A percentile compares a stretch with the other conserved stretches of the same genome.
These are phyloP conservation scores for Atta texana DNA, from an alignment of 1,140 invertebrate genomes.

Conservation along the genomic window DNA sequence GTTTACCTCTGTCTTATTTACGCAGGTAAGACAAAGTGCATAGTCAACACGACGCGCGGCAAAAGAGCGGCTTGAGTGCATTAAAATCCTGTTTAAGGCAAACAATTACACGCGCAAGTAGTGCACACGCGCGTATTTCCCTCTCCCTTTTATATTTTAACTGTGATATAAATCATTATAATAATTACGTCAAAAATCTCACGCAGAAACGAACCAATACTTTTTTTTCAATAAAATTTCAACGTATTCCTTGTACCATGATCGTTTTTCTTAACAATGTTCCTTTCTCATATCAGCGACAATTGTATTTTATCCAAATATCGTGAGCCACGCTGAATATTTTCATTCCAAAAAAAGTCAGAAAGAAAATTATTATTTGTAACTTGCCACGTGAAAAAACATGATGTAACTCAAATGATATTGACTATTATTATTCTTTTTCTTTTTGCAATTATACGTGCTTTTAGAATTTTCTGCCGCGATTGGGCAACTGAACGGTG, in stretches of 20 bases:
- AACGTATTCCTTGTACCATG: not conserved
- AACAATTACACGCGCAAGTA: constrained; percentile 41
- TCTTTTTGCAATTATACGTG: constrained; percentile 29
- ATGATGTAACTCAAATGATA: not conserved
- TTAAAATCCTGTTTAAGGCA: constrained; percentile 68
- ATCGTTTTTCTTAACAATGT: not conserved
- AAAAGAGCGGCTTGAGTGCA: constrained; percentile 64
- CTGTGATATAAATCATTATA: constrained; percentile 39
- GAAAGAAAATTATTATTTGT: not conserved
- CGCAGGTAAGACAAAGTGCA: constrained; percentile 73
- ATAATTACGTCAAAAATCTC: constrained; percentile 33
- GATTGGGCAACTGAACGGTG: constrained; percentile 49
- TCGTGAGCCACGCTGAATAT: not conserved
- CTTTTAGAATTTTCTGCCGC: constrained; percentile 56
- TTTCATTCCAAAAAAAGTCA: not conserved
- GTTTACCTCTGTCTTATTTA: constrained; percentile 64
- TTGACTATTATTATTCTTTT: constrained; percentile 1
- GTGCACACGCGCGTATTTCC: constrained; percentile 4
- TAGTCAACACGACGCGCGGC: constrained; percentile 68
- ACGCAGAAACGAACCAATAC: constrained; percentile 18
- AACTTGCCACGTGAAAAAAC: not conserved
- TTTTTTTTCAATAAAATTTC: constrained; percentile 10
- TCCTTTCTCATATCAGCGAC: not conserved
- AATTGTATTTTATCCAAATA: constrained; percentile 13
- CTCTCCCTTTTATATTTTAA: constrained; percentile 27